Conservation (phyloP, 2,113 vertebrate genomes). For the Nematolebias whitei region DNA sequence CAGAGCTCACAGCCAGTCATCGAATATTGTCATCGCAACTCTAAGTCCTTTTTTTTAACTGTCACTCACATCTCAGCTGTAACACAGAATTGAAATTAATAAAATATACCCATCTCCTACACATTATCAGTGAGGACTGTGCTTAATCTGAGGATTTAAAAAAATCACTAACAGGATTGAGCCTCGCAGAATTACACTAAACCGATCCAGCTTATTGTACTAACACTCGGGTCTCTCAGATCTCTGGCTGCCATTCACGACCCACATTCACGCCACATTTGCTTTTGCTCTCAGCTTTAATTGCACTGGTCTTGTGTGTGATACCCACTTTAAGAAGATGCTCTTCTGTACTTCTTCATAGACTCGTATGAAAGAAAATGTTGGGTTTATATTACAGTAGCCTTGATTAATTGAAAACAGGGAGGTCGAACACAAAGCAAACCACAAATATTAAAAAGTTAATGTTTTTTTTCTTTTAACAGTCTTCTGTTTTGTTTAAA, state of each 20-base stretch:
- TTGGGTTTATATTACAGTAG: slow-evolving; percentile 96
- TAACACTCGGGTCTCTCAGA: too few species aligned
- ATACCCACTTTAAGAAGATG: slow-evolving; percentile 85
- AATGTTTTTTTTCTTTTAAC: slow-evolving; percentile 34
- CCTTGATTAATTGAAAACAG: slow-evolving; percentile 79
- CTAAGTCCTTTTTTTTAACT: slow-evolving; percentile 42
- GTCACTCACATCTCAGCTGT: slow-evolving; percentile 2
- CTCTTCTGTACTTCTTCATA: slow-evolving; percentile 65
- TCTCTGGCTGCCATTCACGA: slow-evolving; percentile 37
- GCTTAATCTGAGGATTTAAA: slow-evolving; percentile 34
- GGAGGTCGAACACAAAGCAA: slow-evolving; percentile 67
- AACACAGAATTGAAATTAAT: neutral
- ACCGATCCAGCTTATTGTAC: slow-evolving; percentile 35
- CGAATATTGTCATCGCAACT: slow-evolving; percentile 51
- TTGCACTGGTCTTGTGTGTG: slow-evolving; percentile 77
- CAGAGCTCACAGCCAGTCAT: slow-evolving; percentile 45
- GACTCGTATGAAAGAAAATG: slow-evolving; percentile 86
- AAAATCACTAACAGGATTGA: slow-evolving; percentile 29
- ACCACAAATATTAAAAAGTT: slow-evolving; percentile 49
- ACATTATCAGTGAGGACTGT: slow-evolving; percentile 49
- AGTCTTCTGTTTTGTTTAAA: slow-evolving; percentile 56
- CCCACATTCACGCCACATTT: slow-evolving; percentile 67
- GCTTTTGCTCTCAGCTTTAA: slow-evolving; percentile 71
- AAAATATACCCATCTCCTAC: slow-evolving; percentile 22
- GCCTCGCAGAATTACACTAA: slow-evolving; percentile 21